phyloP scores from a whole-genome alignment of 2,113 vertebrate genomes.

The Podiceps cristatus region DNA sequence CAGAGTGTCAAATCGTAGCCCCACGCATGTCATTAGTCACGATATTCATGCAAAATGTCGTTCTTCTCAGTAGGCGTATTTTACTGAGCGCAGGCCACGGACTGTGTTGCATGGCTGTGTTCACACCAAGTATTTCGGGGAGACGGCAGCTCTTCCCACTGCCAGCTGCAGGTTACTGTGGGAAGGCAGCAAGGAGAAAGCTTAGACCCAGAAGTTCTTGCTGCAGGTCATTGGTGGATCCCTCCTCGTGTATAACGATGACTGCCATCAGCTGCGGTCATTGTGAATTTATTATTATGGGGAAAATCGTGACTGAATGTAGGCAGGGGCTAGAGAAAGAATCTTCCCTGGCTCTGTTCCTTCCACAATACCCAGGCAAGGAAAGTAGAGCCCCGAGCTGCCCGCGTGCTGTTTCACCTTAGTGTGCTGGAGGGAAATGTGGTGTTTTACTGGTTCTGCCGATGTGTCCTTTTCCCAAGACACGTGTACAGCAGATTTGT shows the following conservation, averaged over 20 bases:
- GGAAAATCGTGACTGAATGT: neutral
- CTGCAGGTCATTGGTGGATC: neutral
- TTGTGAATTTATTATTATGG: neutral
- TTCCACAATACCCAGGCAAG: neutral
- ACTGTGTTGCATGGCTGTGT: fast-evolving
- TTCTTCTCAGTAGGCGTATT: neutral
- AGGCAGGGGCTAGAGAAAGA: neutral
- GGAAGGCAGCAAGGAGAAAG: neutral
- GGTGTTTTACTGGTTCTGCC: neutral
- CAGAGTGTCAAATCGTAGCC: neutral
- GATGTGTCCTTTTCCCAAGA: neutral
- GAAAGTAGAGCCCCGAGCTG: neutral
- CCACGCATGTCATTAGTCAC: neutral
- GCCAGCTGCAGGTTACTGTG: neutral
- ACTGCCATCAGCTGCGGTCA: neutral
- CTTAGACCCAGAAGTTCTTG: neutral
- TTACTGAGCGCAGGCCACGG: neutral
- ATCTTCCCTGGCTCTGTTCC: neutral
- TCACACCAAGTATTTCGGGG: neutral
- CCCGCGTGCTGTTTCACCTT: neutral
- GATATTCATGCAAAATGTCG: neutral
- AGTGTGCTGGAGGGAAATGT: neutral
- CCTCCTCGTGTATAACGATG: fast-evolving
- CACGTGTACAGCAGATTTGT: neutral
- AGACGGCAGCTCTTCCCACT: neutral